These are phyloP conservation scores for Xiphorhynchus elegans DNA, from an alignment of 2,113 vertebrate genomes.

Conservation along the genomic window DNA sequence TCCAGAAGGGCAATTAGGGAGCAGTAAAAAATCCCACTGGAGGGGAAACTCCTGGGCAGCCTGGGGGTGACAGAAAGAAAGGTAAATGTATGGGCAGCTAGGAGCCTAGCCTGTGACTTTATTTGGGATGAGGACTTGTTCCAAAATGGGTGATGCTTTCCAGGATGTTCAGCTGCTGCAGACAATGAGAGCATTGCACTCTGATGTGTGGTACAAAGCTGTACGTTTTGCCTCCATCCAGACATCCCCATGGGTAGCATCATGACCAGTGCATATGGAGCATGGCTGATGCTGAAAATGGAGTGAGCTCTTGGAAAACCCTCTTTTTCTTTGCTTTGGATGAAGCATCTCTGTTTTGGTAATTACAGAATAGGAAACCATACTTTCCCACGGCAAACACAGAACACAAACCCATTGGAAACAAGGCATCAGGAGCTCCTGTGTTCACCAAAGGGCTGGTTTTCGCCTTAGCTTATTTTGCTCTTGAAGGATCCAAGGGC, in stretches of 20 bases:
- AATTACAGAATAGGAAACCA: background rate
- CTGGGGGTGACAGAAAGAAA: background rate
- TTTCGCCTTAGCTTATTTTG: background rate
- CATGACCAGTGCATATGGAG: background rate
- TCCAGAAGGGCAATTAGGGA: background rate
- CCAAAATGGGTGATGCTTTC: background rate
- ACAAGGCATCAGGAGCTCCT: background rate
- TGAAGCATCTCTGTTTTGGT: background rate
- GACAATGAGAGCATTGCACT: fast-evolving
- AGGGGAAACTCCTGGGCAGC: background rate
- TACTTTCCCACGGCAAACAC: background rate
- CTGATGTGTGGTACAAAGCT: background rate
- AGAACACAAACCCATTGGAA: background rate
- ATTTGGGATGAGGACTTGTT: background rate
- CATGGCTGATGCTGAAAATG: background rate
- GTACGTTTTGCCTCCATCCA: background rate
- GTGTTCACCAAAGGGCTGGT: background rate
- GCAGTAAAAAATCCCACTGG: background rate
- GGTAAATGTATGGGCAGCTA: background rate
- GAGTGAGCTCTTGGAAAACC: background rate
- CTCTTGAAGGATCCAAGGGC: background rate
- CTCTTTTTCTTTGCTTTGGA: background rate
- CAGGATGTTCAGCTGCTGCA: background rate
- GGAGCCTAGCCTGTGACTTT: background rate
- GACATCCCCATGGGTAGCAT: background rate